A percentile compares a stretch with the other conserved stretches of the same genome.
Conservation (phyloP, 2,113 vertebrate species). For the Speoplatyrhinus poulsoni region DNA sequence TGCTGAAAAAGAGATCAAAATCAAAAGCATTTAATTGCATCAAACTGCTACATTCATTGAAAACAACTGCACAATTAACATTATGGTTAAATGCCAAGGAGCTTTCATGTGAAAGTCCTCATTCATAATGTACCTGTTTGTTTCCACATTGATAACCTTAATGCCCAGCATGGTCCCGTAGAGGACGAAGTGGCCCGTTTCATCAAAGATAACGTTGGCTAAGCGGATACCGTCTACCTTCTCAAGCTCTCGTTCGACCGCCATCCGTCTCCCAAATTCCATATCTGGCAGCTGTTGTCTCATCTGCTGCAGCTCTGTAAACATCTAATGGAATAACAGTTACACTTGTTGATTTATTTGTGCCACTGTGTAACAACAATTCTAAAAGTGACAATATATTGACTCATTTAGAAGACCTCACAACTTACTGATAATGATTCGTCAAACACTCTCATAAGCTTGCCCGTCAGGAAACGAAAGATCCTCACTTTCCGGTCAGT, state of each 20-base stretch:
- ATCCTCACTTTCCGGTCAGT: constrained; percentile 95
- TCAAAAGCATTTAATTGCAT: too few species aligned
- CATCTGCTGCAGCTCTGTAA: constrained; percentile 98
- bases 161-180: constrained; percentile 99
- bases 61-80: not conserved
- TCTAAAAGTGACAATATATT: too few species aligned
- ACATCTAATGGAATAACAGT: constrained; percentile 82
- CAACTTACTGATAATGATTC: constrained; percentile 91
- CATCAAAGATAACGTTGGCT: constrained; percentile 95
- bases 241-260: constrained; percentile 93
- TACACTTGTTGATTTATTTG: not conserved
- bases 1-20: too few species aligned
- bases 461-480: constrained; percentile 94
- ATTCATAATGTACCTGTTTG: constrained; percentile 83
- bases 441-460: constrained; percentile 95
- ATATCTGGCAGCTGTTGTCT: constrained; percentile 97
- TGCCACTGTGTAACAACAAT: not conserved
- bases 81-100: not conserved
- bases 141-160: constrained; percentile 98
- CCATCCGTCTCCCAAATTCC: constrained; percentile 98
- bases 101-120: not conserved
- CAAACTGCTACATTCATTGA: too few species aligned
- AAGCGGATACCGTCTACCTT: constrained; percentile 93
- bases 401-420: not conserved
- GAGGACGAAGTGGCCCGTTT: constrained; percentile 96